Base-by-base conservation (phyloP, 92 coral and sea anemone species). In the Siderastrea siderea region DNA sequence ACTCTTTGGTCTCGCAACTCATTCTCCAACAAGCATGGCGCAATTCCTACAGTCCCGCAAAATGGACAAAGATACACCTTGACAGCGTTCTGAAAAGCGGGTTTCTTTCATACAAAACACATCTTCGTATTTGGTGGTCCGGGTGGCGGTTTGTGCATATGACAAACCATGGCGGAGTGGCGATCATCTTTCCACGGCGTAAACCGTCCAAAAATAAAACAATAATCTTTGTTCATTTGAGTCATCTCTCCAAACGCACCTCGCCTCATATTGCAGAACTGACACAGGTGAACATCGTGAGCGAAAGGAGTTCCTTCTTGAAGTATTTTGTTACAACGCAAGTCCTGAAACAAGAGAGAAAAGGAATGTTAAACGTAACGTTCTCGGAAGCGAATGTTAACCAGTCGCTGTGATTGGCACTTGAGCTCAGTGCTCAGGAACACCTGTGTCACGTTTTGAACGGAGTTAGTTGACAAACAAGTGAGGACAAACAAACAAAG, bases 171-270 rank as follows among this genome's bases (percentile, higher is more conserved):
- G 47, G 95, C 97, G 26, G 91, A 74, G 6, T 75, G 61, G 5
- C 77, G 65, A 55, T 88, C 92, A 14, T 94, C 73, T 80, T 90
- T 90, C 82, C 92, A 82, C 26, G 93, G 84, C 14, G 91, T 82
- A 45, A 52, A 70, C 44, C 83, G 91, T 15, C 97, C 97, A 71
- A 95, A 94, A 59, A 94, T 70, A 44, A 92, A 86, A 83, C 97
- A 94, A 11, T 75, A 67, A 70, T 94, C 92, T 77, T 92, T 90
- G 81, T 89, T 94, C 58, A 72, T 15, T 43, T 88, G 89, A 2
- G 84, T 79, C 43, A 82, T 60, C 9, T 91, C 95, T 9, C 95
- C 95, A 63, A 94, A 82, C 44, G 89, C 86, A 64, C 93, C 80
- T 46, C 93, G 89, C 57, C 71, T 75, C 81, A 83, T 89, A 19